These are phyloP conservation scores for Tenualosa thibaudeaui DNA, from an alignment of 2,797 vertebrate genomes.

Conservation along the genomic window DNA sequence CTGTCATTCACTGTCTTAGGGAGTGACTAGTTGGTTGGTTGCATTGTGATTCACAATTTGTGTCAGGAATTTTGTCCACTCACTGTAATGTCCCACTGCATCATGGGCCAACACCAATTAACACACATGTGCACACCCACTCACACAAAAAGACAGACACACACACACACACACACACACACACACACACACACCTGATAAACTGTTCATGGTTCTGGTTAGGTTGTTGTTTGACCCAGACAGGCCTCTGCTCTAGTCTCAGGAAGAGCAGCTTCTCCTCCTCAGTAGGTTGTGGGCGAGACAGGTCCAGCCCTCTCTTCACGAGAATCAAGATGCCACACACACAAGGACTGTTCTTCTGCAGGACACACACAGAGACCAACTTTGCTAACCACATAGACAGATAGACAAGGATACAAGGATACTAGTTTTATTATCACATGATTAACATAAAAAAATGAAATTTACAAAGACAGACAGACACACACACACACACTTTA, in stretches of 20 bases:
- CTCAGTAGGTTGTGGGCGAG: constrained; percentile 43
- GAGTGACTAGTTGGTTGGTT: no score
- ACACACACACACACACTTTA: background rate
- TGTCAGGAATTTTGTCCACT: no score
- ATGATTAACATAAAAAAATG: no score
- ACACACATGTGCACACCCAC: constrained; percentile 25
- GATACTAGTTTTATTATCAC: no score
- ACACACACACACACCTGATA: constrained; percentile 67
- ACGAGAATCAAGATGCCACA: constrained; percentile 78
- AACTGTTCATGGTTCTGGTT: constrained; percentile 65
- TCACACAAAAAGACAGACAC: background rate
- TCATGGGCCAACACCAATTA: background rate
- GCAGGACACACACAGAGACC: constrained; percentile 23
- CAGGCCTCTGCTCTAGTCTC: constrained; percentile 66
- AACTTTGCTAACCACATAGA: background rate
- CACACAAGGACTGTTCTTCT: constrained; percentile 61
- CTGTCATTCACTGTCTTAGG: no score
- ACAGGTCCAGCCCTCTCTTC: constrained; percentile 57
- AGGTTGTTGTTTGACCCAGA: constrained; percentile 66
- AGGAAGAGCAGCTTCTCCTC: constrained; percentile 77
- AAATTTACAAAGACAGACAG: background rate
- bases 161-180: constrained; percentile 48
- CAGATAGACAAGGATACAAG: no score
- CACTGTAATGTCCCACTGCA: background rate
- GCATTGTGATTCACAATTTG: no score